phyloP scores from a whole-genome alignment of 1,140 invertebrate genomes.

The Campoletis sonorensis region DNA sequence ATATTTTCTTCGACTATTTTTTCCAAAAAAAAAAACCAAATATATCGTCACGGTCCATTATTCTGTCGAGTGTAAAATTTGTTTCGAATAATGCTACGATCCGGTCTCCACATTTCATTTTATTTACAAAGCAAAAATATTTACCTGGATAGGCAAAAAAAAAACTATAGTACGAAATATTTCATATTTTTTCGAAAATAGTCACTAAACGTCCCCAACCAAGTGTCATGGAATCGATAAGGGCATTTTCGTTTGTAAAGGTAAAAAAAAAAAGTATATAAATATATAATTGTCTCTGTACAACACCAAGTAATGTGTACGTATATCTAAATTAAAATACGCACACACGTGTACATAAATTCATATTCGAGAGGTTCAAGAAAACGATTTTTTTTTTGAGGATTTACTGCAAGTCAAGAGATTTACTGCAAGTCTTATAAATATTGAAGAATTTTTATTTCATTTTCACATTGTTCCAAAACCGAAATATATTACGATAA shows the following conservation, averaged over 20 bases:
- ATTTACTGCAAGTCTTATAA: neutral
- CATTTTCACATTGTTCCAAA: too few relatives aligned
- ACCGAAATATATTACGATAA: too few relatives aligned
- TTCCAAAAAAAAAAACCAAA: too few relatives aligned
- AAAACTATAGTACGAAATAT: neutral
- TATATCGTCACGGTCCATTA: neutral
- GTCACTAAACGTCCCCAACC: conserved; percentile 40
- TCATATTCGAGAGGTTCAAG: conserved; percentile 30
- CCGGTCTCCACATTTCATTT: too few relatives aligned
- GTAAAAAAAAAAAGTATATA: conserved; percentile 58
- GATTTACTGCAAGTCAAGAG: neutral
- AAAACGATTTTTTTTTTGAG: too few relatives aligned
- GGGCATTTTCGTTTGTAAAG: too few relatives aligned
- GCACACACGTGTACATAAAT: conserved; percentile 41
- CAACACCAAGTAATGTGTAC: conserved; percentile 74
- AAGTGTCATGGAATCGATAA: conserved; percentile 67
- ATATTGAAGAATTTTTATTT: neutral
- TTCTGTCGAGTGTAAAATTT: neutral
- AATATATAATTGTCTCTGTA: conserved; percentile 65
- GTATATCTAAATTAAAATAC: conserved; percentile 62
- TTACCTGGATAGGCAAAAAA: too few relatives aligned
- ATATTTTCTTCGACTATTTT: too few relatives aligned
- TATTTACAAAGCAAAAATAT: too few relatives aligned
- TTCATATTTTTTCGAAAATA: neutral
- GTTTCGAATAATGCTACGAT: too few relatives aligned